A percentile compares a stretch with the other conserved stretches of the same genome.
phyloP scores from a whole-genome alignment of 2,797 vertebrate genomes.

The Peromyscus nudipes region DNA sequence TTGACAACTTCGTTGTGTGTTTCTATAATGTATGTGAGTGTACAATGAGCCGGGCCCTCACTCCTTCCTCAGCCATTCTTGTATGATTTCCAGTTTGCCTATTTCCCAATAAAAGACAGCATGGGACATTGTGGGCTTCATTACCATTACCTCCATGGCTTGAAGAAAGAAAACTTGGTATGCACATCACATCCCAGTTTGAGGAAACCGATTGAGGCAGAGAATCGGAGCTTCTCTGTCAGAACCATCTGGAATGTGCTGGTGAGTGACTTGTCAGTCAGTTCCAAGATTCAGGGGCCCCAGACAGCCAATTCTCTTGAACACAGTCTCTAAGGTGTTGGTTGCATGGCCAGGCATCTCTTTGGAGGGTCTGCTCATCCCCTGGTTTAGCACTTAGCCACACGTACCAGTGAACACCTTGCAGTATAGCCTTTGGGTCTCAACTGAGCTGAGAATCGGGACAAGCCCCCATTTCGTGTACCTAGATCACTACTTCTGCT shows the following conservation, averaged over 20 bases:
- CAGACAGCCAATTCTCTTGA: conserved; percentile 56
- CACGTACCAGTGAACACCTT: not conserved
- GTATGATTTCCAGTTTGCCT: conserved; percentile 70
- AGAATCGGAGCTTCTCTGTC: not conserved
- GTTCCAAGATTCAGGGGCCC: conserved; percentile 55
- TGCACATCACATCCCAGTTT: not conserved
- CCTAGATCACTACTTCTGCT: not conserved
- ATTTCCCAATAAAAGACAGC: conserved; percentile 74
- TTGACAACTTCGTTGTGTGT: conserved; percentile 81
- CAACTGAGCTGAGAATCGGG: not conserved
- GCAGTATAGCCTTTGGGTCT: conserved; percentile 38
- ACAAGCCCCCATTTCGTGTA: not conserved
- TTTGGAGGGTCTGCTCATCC: not conserved
- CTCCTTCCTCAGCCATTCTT: conserved; percentile 76
- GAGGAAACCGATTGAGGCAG: conserved; percentile 3
- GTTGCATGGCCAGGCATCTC: conserved; percentile 57
- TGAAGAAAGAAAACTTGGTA: conserved; percentile 13
- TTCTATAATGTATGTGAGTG: conserved; percentile 73
- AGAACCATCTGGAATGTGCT: conserved; percentile 62
- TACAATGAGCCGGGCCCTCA: conserved; percentile 76
- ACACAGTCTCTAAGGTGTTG: conserved; percentile 48
- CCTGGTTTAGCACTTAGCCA: conserved; percentile 68
- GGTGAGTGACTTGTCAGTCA: conserved; percentile 73
- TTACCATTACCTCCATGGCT: not conserved
- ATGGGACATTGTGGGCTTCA: not conserved